phyloP scores from a whole-genome alignment of 2,888 invertebrate species.

The Macrosoma leucophasiata region DNA sequence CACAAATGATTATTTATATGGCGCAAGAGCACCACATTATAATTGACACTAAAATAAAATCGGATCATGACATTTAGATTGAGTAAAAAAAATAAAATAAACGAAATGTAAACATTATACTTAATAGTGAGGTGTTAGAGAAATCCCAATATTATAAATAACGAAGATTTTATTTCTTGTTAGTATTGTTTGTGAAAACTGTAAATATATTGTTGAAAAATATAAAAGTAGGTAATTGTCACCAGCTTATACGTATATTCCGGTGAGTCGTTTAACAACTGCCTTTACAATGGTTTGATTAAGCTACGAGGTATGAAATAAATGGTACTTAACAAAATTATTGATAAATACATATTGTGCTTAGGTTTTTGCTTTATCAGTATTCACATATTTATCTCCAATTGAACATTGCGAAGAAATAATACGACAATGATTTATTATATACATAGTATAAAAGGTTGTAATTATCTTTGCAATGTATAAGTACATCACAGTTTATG shows the following conservation, averaged over 20 bases:
- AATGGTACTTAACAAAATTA: slow-evolving; percentile 22
- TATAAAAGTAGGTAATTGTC: slow-evolving; percentile 1
- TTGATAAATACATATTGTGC: no score
- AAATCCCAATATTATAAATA: slow-evolving; percentile 36
- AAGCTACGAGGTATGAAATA: no score
- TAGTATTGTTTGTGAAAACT: slow-evolving; percentile 38
- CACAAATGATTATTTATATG: slow-evolving; percentile 37
- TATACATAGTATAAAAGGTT: no score
- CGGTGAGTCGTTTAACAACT: slow-evolving; percentile 10
- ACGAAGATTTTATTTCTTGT: slow-evolving; percentile 52
- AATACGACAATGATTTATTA: no score
- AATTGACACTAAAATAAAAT: slow-evolving; percentile 35
- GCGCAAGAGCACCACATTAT: no score
- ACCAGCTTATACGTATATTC: slow-evolving; percentile 2
- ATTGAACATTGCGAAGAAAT: no score
- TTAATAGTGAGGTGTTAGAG: no score
- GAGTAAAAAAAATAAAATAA: slow-evolving; percentile 34
- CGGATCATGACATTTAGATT: slow-evolving; percentile 49
- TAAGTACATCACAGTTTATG: no score
- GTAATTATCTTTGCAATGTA: no score
- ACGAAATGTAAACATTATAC: slow-evolving; percentile 23
- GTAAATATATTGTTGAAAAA: slow-evolving; percentile 38
- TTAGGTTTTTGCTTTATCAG: no score
- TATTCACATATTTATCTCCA: no score
- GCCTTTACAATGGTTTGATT: no score